A percentile compares a stretch with the other conserved stretches of the same genome.
Conservation (phyloP, 2,797 vertebrate species). For the Enteromius paludinosus region DNA sequence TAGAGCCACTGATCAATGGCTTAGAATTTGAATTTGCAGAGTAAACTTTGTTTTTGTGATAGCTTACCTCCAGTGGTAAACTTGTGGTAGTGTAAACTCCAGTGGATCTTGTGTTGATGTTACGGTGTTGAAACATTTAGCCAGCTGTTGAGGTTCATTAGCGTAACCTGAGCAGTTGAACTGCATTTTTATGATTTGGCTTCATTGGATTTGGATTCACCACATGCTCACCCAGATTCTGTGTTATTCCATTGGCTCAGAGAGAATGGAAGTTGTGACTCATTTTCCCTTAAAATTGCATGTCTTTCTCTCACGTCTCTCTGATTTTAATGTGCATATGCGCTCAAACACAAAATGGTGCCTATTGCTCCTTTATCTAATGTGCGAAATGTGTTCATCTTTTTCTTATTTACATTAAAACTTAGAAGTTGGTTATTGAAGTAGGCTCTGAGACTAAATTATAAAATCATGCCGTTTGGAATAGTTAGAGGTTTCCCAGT, state of each 20-base stretch:
- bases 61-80: background rate
- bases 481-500: background rate
- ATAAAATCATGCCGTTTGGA: background rate
- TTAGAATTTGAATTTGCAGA: background rate
- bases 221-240: conserved; percentile 65
- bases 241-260: conserved; percentile 75
- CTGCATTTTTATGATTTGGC: conserved; percentile 59
- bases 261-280: conserved; percentile 77
- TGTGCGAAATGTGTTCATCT: background rate
- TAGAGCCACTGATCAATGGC: background rate
- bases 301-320: conserved; percentile 60
- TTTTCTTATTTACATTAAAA: background rate
- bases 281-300: conserved; percentile 57
- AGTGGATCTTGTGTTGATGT: background rate
- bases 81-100: background rate
- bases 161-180: conserved; percentile 26
- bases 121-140: background rate
- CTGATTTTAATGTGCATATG: conserved; percentile 15
- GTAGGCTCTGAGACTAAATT: background rate
- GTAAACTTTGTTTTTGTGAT: background rate
- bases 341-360: conserved; percentile 60
- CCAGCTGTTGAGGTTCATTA: conserved; percentile 19
- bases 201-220: conserved; percentile 64
- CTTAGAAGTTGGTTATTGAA: background rate
- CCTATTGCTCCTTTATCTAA: background rate